A percentile compares a stretch with the other conserved stretches of the same genome.
phyloP scores from a whole-genome alignment of 2,888 invertebrate species.

The Cerastis rubricosa region DNA sequence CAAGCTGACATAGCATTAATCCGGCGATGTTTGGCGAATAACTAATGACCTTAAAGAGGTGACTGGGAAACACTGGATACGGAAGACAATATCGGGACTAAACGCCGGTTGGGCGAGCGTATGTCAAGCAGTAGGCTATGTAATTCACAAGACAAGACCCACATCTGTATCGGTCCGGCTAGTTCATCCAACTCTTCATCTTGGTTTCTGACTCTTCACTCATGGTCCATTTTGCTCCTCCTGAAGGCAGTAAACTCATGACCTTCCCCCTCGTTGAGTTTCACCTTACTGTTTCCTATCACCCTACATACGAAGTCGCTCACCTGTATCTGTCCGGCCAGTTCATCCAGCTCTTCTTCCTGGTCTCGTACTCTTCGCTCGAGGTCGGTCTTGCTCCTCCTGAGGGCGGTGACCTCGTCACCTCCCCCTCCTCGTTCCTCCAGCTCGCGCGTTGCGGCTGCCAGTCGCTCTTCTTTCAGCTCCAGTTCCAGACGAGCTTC shows the following conservation, averaged over 20 bases:
- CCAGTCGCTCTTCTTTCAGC: conserved; percentile 96
- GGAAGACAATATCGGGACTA: too few species aligned
- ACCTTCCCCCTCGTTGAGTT: conserved; percentile 97
- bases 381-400: conserved; percentile 96
- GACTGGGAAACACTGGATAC: too few species aligned
- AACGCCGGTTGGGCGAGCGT: too few species aligned
- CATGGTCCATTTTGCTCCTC: conserved; percentile 96
- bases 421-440: conserved; percentile 97
- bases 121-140: too few species aligned
- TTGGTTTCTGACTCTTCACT: conserved; percentile 95
- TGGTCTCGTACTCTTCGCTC: conserved; percentile 96
- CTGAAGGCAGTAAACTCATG: conserved; percentile 96
- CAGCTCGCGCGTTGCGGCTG: conserved; percentile 94
- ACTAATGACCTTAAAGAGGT: too few species aligned
- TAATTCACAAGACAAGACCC: too few species aligned
- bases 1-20: too few species aligned
- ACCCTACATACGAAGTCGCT: not conserved
- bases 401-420: conserved; percentile 95
- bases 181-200: conserved; percentile 99
- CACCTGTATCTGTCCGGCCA: conserved; percentile 96
- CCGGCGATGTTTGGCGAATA: too few species aligned
- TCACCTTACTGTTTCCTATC: too few species aligned
- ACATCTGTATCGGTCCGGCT: conserved; percentile 95
- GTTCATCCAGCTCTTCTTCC: conserved; percentile 98
- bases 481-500: conserved; percentile 97